These are phyloP conservation scores for Sinelater perroti DNA, from an alignment of 2,888 invertebrate species.

Conservation along the genomic window DNA sequence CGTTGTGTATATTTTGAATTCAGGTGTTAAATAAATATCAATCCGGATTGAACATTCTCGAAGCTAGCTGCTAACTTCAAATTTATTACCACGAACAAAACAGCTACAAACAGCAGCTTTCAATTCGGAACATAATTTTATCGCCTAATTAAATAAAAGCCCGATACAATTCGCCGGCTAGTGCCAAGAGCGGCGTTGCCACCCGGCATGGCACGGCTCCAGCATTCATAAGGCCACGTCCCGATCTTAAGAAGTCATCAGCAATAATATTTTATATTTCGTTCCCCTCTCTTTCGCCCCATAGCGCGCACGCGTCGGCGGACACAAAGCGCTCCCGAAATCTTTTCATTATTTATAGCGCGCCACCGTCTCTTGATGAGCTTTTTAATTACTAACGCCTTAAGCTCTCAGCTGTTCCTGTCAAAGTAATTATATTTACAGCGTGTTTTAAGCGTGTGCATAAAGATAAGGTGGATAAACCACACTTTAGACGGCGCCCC, in stretches of 20 bases:
- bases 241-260: slow-evolving; percentile 10
- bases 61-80: too few species aligned
- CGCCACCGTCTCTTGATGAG: slow-evolving; percentile 34
- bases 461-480: slow-evolving; percentile 23
- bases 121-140: too few species aligned
- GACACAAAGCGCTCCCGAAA: slow-evolving; percentile 21
- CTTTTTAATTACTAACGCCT: slow-evolving; percentile 34
- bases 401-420: slow-evolving; percentile 32
- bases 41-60: too few species aligned
- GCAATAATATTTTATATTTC: slow-evolving; percentile 10
- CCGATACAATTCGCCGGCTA: too few species aligned
- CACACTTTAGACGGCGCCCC: too few species aligned
- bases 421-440: slow-evolving; percentile 33
- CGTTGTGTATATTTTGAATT: too few species aligned
- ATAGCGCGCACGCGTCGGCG: slow-evolving; percentile 5
- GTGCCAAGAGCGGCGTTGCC: too few species aligned
- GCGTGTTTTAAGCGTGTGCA: slow-evolving; percentile 30
- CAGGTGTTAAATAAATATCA: too few species aligned
- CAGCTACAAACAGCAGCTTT: too few species aligned
- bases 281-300: slow-evolving; percentile 6
- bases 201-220: too few species aligned
- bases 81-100: too few species aligned
- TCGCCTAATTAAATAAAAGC: too few species aligned
- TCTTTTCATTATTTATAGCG: slow-evolving; percentile 33
- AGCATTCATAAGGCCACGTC: slow-evolving; percentile 3